Evolutionary conservation across 1,140 invertebrate genomes (phyloP).

Genomic region (Ooceraea biroi): DNA sequence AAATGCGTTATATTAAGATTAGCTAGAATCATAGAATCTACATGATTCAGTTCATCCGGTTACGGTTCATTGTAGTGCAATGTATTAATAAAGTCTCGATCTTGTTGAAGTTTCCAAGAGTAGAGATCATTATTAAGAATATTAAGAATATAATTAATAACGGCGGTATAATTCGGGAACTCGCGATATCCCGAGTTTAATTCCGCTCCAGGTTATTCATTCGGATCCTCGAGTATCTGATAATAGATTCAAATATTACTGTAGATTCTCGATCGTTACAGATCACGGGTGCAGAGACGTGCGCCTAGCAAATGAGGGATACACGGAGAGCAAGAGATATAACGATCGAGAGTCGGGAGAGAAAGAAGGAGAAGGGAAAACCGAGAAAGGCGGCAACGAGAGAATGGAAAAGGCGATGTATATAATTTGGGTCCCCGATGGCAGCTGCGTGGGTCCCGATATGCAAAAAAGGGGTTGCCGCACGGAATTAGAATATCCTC

Average conservation of each 20-base stretch:
- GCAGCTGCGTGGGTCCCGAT: conserved; percentile 80
- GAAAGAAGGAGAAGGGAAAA: conserved; percentile 43
- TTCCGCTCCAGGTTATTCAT: conserved; percentile 1
- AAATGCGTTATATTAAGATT: conserved; percentile 6
- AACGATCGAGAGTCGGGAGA: conserved; percentile 17
- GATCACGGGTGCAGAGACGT: conserved; percentile 65
- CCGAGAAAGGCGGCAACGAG: conserved; percentile 45
- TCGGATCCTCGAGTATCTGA: conserved; percentile 56
- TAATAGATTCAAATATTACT: conserved; percentile 67
- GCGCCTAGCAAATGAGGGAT: conserved; percentile 34
- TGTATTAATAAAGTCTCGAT: conserved; percentile 13
- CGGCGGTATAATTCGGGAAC: neutral
- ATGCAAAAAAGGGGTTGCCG: conserved; percentile 85
- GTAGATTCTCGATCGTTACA: conserved; percentile 68
- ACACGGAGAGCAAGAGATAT: conserved; percentile 14
- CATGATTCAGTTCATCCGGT: neutral
- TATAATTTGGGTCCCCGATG: conserved; percentile 74
- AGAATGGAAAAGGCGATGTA: conserved; percentile 70
- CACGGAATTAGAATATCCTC: conserved; percentile 86
- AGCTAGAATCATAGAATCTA: neutral
- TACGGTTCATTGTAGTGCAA: neutral
- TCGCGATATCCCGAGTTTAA: neutral
- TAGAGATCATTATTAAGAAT: neutral
- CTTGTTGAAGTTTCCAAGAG: neutral
- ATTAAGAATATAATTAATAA: neutral